These are phyloP conservation scores for Lymantria monacha DNA, from an alignment of 2,888 invertebrate genomes.

Conservation along the genomic window DNA sequence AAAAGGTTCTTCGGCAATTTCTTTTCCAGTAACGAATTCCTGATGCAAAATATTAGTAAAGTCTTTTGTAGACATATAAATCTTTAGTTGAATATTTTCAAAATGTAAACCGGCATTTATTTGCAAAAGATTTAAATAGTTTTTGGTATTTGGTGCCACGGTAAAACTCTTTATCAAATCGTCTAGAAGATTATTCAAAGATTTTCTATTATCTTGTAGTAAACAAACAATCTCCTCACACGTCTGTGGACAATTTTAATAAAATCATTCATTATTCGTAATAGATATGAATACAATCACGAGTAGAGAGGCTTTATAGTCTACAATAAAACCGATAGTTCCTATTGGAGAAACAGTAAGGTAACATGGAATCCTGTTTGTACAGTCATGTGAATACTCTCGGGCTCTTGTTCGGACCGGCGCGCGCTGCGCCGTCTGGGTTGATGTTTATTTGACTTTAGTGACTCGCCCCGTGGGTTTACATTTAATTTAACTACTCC, in stretches of 20 bases:
- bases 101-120: slow-evolving; percentile 43
- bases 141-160: slow-evolving; percentile 35
- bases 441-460: too few species aligned
- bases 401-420: too few species aligned
- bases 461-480: too few species aligned
- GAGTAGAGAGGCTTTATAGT: too few species aligned
- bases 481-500: too few species aligned
- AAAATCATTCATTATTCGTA: too few species aligned
- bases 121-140: slow-evolving; percentile 42
- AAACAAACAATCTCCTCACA: slow-evolving; percentile 38
- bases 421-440: too few species aligned
- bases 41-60: background rate
- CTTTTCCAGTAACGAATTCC: slow-evolving; percentile 2
- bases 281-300: too few species aligned
- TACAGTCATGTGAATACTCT: too few species aligned
- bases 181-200: slow-evolving; percentile 34
- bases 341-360: too few species aligned
- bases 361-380: too few species aligned
- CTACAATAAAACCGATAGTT: too few species aligned
- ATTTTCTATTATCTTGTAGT: slow-evolving; percentile 40
- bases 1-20: slow-evolving; percentile 6
- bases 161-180: slow-evolving; percentile 34
- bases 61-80: slow-evolving; percentile 26
- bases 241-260: slow-evolving; percentile 27
- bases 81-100: slow-evolving; percentile 47